Conservation (phyloP, 2,888 invertebrate genomes). For the Xestia rhomboidea region DNA sequence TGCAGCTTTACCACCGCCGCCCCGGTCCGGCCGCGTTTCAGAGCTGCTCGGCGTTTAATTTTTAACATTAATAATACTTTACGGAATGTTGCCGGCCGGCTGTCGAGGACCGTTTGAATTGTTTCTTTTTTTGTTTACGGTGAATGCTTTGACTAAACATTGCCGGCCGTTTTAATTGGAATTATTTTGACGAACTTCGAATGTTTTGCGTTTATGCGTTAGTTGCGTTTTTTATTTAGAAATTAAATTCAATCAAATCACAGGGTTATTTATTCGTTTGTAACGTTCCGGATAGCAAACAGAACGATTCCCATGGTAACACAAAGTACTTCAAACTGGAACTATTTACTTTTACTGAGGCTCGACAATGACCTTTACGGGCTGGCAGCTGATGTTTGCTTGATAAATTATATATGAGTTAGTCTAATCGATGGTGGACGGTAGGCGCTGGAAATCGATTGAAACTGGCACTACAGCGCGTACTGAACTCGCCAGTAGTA, state of each 20-base stretch:
- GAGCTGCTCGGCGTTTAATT: slow-evolving; percentile 30
- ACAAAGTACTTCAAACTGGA: not conserved
- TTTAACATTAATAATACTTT: slow-evolving; percentile 49
- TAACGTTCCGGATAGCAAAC: slow-evolving; percentile 1
- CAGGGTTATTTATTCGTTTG: not conserved
- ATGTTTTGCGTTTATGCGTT: slow-evolving; percentile 28
- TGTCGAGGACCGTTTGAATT: slow-evolving; percentile 20
- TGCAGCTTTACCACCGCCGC: slow-evolving; percentile 18
- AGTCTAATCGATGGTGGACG: slow-evolving; percentile 22
- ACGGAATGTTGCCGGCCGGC: slow-evolving; percentile 33
- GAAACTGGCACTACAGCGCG: not conserved
- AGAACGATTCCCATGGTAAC: slow-evolving; percentile 43
- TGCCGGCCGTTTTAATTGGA: slow-evolving; percentile 45
- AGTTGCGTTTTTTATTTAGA: not conserved
- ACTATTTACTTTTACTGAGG: slow-evolving; percentile 35
- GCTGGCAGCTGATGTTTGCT: slow-evolving; percentile 32
- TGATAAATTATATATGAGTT: slow-evolving; percentile 42
- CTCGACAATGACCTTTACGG: slow-evolving; percentile 55
- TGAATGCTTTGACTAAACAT: slow-evolving; percentile 34
- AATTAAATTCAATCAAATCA: not conserved
- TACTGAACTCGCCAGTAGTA: not conserved
- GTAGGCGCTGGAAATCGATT: slow-evolving; percentile 3
- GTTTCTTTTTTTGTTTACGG: slow-evolving; percentile 32
- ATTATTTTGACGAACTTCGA: slow-evolving; percentile 33
- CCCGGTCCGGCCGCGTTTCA: slow-evolving; percentile 23